phyloP scores from a whole-genome alignment of 2,113 vertebrate genomes.

The Mola mola region DNA sequence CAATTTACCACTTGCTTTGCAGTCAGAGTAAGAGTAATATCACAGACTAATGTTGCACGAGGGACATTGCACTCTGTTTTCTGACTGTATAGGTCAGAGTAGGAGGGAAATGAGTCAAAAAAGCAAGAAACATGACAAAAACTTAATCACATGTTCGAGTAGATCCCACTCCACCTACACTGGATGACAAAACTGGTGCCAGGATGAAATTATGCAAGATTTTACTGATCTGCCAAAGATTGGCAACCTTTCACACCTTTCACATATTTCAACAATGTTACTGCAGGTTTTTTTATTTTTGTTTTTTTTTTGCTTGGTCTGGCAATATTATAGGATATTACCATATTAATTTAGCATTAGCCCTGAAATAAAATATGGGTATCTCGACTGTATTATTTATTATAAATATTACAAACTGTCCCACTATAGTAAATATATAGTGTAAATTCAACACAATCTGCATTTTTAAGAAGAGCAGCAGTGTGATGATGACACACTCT shows the following conservation, averaged over 20 bases:
- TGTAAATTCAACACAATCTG: conserved; percentile 9
- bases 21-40: no score
- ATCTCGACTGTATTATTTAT: not conserved
- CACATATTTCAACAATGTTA: no score
- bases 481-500: conserved; percentile 5
- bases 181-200: conserved; percentile 44
- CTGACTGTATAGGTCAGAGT: no score
- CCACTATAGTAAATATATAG: not conserved
- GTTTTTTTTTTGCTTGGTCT: not conserved
- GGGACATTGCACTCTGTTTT: no score
- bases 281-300: no score
- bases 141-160: conserved; percentile 39
- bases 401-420: no score
- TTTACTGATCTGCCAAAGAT: conserved; percentile 38
- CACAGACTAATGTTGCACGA: no score
- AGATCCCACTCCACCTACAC: conserved; percentile 34
- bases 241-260: conserved; percentile 37
- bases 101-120: conserved; percentile 12
- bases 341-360: conserved; percentile 8
- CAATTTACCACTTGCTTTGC: no score
- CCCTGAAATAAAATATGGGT: not conserved
- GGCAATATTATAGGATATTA: not conserved
- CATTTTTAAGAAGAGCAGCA: conserved; percentile 12
- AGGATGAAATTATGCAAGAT: conserved; percentile 51
- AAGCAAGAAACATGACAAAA: conserved; percentile 27